Evolutionary conservation across 53 echinoderm and acorn worm genomes (phyloP).

Genomic region (Glandiceps talaboti): DNA sequence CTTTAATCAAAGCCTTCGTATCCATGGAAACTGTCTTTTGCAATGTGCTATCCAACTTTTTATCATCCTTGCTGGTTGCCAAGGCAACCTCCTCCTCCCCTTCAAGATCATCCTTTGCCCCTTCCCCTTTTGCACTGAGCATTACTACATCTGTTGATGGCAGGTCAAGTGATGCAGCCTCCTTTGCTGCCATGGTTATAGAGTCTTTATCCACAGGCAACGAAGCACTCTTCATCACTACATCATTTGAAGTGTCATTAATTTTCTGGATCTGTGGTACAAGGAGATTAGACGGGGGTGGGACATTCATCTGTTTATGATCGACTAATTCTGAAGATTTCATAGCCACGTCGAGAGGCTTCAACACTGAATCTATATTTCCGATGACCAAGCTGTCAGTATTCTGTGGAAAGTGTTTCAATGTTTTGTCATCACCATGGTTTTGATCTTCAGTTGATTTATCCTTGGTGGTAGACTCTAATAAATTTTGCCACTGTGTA

Average conservation of each 20-base stretch:
- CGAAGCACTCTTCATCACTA: slow-evolving; percentile 44
- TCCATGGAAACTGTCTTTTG: slow-evolving; percentile 78
- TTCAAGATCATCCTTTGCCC: background rate
- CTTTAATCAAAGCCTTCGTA: slow-evolving; percentile 88
- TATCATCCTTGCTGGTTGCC: background rate
- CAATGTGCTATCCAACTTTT: slow-evolving; percentile 5
- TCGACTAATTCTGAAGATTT: no score
- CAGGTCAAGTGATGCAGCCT: background rate
- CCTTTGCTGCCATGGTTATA: background rate
- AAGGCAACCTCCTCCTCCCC: background rate
- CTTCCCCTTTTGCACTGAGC: slow-evolving; percentile 1
- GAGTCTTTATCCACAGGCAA: background rate
- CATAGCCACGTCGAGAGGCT: background rate
- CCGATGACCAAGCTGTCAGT: background rate
- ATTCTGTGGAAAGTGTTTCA: background rate
- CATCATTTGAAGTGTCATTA: slow-evolving; percentile 2
- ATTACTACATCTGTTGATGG: background rate
- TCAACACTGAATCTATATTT: background rate
- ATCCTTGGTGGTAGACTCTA: background rate
- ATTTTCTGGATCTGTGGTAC: background rate
- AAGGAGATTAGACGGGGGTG: background rate
- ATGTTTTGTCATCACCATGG: background rate
- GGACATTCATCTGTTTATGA: no score
- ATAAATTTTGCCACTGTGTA: background rate
- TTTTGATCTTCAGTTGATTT: background rate